phyloP scores from a whole-genome alignment of 2,888 invertebrate genomes.

The Drosophila falleni region DNA sequence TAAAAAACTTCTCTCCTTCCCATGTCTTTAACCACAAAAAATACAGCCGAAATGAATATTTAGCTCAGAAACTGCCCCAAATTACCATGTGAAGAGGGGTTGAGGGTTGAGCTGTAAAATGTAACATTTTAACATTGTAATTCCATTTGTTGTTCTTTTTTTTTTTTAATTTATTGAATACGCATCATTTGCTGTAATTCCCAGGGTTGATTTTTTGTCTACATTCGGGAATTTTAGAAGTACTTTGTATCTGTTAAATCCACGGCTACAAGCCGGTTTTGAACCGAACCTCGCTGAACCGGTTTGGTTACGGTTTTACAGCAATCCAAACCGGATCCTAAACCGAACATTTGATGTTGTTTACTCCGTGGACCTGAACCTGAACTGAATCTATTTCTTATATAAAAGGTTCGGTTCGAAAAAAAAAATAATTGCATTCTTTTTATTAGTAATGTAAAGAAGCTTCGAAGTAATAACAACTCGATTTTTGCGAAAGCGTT shows the following conservation, averaged over 20 bases:
- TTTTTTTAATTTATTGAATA: constrained; percentile 51
- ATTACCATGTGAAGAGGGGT: constrained; percentile 53
- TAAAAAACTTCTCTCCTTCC: constrained; percentile 46
- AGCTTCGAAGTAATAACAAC: no score
- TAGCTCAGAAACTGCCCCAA: constrained; percentile 54
- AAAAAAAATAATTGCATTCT: no score
- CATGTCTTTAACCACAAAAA: constrained; percentile 29
- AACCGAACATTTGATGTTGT: no score
- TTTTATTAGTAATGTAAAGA: no score
- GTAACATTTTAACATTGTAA: constrained; percentile 50
- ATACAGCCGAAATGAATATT: constrained; percentile 63
- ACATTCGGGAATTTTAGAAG: constrained; percentile 1
- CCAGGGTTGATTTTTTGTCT: constrained; percentile 34
- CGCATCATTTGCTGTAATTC: constrained; percentile 61
- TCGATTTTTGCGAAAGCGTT: no score
- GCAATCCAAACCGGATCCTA: no score
- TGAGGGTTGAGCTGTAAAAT: constrained; percentile 48
- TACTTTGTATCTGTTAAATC: constrained; percentile 3
- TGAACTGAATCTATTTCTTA: no score
- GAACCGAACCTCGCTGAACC: no score
- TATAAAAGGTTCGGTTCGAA: no score
- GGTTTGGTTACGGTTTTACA: no score
- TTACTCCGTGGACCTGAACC: no score
- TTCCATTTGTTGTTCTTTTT: constrained; percentile 18
- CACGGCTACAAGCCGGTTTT: no score